Percentiles rank a stretch among this genome's conserved stretches.
These are phyloP conservation scores for Drosophila flavopinicola DNA, from an alignment of 2,888 invertebrate genomes.

Conservation along the genomic window DNA sequence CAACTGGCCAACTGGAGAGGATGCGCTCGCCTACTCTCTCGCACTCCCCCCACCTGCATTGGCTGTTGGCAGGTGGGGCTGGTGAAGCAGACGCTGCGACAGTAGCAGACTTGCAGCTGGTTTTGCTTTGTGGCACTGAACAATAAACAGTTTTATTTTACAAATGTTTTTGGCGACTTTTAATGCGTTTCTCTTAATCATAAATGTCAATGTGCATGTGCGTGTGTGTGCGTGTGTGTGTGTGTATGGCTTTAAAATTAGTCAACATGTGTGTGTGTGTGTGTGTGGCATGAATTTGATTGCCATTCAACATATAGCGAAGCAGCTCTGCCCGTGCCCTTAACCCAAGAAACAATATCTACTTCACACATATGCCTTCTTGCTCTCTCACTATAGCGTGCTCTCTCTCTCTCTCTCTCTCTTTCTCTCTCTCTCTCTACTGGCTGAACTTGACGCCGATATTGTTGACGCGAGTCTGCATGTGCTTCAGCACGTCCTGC, in stretches of 20 bases:
- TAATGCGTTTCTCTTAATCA: constrained; percentile 64
- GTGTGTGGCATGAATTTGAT: constrained; percentile 23
- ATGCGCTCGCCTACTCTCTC: neutral
- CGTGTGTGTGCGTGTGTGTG: constrained; percentile 11
- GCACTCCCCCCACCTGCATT: neutral
- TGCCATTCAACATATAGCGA: constrained; percentile 26
- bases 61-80: constrained; percentile 15
- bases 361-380: neutral
- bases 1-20: constrained; percentile 8
- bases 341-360: constrained; percentile 21
- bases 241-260: constrained; percentile 55
- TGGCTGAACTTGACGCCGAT: constrained; percentile 89
- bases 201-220: constrained; percentile 40
- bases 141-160: constrained; percentile 68
- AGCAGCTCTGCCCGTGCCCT: constrained; percentile 21
- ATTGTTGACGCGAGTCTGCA: constrained; percentile 90
- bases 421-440: constrained; percentile 45
- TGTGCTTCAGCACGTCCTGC: constrained; percentile 91
- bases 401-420: neutral
- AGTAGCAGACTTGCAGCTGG: constrained; percentile 36
- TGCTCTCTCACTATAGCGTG: neutral
- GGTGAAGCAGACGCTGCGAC: neutral
- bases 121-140: constrained; percentile 19
- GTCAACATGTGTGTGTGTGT: constrained; percentile 44
- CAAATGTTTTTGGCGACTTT: constrained; percentile 68